Evolutionary conservation across 64 coral and sea anemone species (phyloP), one percentile per base, ranked within the genome.

Genomic region (Stichodactyla mertensii): DNA sequence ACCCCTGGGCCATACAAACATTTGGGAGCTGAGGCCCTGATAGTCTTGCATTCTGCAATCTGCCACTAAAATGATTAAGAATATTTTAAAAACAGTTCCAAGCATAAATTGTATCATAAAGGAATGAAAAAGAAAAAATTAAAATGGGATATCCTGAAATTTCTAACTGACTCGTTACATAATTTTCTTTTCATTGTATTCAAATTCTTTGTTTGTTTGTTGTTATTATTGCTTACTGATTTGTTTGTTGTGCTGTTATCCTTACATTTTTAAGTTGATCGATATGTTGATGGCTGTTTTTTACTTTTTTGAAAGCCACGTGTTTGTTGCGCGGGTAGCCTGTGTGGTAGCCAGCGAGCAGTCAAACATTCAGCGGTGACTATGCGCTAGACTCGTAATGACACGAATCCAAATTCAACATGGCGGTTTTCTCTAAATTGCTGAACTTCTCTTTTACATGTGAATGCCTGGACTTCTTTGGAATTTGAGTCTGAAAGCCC

Each of bases 371-470:
- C 89, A 86, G 89, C 83, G 83, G 89, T 52, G 28, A 79, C 27
- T 54, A 59, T 57, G 51, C 51, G n/a, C 61, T 61, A 57, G 57
- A 85, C 51, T 84, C 53, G 74, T 77, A 58, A 71, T 83, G 82
- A 90, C 88, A 90, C 88, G 88, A 85, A 85, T 51, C 83, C 84
- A 83, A 87, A 86, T 93, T 78, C 94, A 97, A 97, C 22, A 97
- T 97, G 94, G 94, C 94, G 94, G 91, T 86, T 67, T 89, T 88
- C 89, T 93, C 88, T 77, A 88, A 86, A 66, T 71, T 67, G 16
- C 57, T 86, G 86, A 87, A 90, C 64, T 64, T 64, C 88, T 89
- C 77, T 89, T 79, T 90, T 77, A 84, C 79, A 52, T 90, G 88
- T 86, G 90, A 93, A 88, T 85, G 88, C 57, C 86, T 64, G 58